These are phyloP conservation scores for Anthoscopus minutus DNA, from an alignment of 2,113 vertebrate species.

Conservation along the genomic window DNA sequence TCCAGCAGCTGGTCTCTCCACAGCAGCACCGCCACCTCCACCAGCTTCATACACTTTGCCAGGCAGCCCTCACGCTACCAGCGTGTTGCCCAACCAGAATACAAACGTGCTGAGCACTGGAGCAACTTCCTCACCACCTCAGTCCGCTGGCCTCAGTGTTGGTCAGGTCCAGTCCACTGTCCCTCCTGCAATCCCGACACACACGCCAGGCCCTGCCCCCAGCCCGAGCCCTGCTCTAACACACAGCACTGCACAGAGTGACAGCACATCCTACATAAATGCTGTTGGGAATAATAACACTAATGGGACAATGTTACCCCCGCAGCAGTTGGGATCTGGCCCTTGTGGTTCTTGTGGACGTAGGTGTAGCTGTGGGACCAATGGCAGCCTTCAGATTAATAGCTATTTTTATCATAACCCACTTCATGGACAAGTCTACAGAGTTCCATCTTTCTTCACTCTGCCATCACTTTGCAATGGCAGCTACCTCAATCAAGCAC, in stretches of 20 bases:
- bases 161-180: conserved; percentile 75
- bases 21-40: conserved; percentile 66
- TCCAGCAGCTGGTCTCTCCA: conserved; percentile 74
- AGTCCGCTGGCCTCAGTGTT: conserved; percentile 57
- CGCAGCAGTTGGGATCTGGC: conserved; percentile 74
- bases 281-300: conserved; percentile 73
- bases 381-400: conserved; percentile 73
- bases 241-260: conserved; percentile 87
- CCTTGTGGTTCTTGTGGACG: conserved; percentile 87
- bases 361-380: conserved; percentile 85
- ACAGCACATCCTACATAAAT: conserved; percentile 85
- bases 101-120: conserved; percentile 67
- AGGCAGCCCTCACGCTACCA: conserved; percentile 67
- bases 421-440: conserved; percentile 84
- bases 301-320: conserved; percentile 63
- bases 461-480: conserved; percentile 86
- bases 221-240: conserved; percentile 85
- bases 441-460: conserved; percentile 83
- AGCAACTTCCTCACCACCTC: conserved; percentile 61
- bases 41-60: conserved; percentile 74
- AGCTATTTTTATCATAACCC: conserved; percentile 81
- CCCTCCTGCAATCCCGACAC: conserved; percentile 83
- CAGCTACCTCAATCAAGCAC: conserved; percentile 92
- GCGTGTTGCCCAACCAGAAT: conserved; percentile 71
- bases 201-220: conserved; percentile 85